phyloP scores from a whole-genome alignment of 1,140 invertebrate genomes.

The Macrobrachium rosenbergii region DNA sequence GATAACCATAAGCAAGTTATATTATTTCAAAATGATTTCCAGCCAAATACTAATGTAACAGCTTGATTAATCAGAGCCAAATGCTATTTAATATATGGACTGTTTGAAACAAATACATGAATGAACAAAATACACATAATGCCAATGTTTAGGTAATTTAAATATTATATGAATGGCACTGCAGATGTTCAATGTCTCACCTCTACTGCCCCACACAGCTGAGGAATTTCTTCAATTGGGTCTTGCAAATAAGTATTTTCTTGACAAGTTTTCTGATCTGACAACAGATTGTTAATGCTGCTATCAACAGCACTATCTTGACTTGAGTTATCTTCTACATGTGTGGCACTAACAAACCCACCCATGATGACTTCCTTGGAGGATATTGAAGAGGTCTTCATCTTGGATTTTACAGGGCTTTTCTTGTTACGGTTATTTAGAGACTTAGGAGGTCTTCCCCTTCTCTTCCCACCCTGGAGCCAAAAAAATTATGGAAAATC shows the following conservation, averaged over 20 bases:
- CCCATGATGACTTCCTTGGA: too few species aligned
- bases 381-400: too few species aligned
- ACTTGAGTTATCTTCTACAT: too few species aligned
- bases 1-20: not conserved
- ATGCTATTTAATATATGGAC: not conserved
- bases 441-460: too few species aligned
- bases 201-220: not conserved
- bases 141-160: not conserved
- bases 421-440: too few species aligned
- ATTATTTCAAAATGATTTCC: not conserved
- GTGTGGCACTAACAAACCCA: too few species aligned
- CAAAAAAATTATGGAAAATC: too few species aligned
- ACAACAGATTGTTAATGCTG: not conserved
- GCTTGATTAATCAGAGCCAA: too few species aligned
- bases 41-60: not conserved
- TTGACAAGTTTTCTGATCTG: not conserved
- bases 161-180: not conserved
- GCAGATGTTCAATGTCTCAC: not conserved
- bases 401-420: too few species aligned
- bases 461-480: too few species aligned
- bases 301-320: too few species aligned
- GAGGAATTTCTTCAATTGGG: too few species aligned
- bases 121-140: not conserved
- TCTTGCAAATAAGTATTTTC: not conserved
- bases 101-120: not conserved